These are phyloP conservation scores for Eulithis prunata DNA, from an alignment of 2,888 invertebrate species.

Conservation along the genomic window DNA sequence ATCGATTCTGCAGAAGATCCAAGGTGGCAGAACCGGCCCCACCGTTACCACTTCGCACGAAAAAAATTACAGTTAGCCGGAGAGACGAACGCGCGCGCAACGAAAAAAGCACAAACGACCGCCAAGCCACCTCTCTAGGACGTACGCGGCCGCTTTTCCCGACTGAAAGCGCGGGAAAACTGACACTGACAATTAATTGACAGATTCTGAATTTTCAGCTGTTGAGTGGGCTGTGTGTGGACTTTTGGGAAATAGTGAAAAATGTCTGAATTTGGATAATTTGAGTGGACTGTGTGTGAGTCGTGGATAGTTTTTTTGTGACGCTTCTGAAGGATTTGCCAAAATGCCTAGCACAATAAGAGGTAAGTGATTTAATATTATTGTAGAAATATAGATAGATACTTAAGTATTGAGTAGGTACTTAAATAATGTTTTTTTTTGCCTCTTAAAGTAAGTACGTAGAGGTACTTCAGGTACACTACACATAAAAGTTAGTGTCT, in stretches of 20 bases:
- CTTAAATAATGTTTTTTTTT: neutral
- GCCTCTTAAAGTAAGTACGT: too few relatives aligned
- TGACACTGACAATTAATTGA: conserved; percentile 63
- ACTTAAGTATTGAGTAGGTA: too few relatives aligned
- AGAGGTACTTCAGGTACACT: too few relatives aligned
- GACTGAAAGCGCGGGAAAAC: conserved; percentile 60
- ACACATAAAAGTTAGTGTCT: too few relatives aligned
- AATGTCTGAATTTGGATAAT: neutral
- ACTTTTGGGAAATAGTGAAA: conserved; percentile 57
- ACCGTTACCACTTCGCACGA: conserved; percentile 75
- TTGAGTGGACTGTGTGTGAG: conserved; percentile 51
- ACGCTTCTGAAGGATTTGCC: conserved; percentile 58
- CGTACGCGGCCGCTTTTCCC: conserved; percentile 60
- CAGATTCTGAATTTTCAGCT: conserved; percentile 39
- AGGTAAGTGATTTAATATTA: conserved; percentile 62
- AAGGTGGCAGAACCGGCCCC: conserved; percentile 68
- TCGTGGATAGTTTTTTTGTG: conserved; percentile 54
- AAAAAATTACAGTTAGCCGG: conserved; percentile 80
- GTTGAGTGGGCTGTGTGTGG: conserved; percentile 29
- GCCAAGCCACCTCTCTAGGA: conserved; percentile 72
- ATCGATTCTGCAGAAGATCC: conserved; percentile 57
- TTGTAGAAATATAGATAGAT: too few relatives aligned
- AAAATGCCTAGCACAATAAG: conserved; percentile 83
- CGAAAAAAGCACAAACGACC: conserved; percentile 78
- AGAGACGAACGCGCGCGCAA: conserved; percentile 64